phyloP scores from a whole-genome alignment of 2,113 vertebrate species.

The Anoura caudifer region DNA sequence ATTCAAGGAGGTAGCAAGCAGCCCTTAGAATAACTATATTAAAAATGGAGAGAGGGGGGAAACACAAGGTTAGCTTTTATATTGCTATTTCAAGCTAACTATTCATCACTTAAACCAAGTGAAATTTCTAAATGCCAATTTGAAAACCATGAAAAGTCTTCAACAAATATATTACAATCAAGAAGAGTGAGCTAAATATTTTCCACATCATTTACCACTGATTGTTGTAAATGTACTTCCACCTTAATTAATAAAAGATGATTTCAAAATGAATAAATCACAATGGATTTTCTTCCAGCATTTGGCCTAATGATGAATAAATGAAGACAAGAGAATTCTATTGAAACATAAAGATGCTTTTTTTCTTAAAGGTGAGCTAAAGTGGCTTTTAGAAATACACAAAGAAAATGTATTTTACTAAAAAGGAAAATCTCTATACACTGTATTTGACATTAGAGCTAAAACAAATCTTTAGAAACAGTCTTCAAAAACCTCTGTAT shows the following conservation, averaged over 20 bases:
- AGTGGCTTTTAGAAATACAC: conserved; percentile 36
- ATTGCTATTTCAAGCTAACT: neutral
- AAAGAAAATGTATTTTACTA: conserved; percentile 30
- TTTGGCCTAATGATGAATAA: conserved; percentile 66
- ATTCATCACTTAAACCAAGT: neutral
- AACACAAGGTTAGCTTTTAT: neutral
- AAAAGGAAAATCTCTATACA: conserved; percentile 35
- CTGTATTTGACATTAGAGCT: conserved; percentile 57
- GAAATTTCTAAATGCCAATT: conserved; percentile 49
- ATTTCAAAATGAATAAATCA: conserved; percentile 53
- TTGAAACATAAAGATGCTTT: conserved; percentile 34
- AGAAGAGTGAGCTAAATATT: conserved; percentile 63
- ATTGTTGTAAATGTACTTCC: conserved; percentile 63
- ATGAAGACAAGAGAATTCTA: conserved; percentile 43
- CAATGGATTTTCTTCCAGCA: conserved; percentile 55
- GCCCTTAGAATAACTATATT: neutral
- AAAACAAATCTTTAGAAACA: conserved; percentile 52
- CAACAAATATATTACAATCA: conserved; percentile 62
- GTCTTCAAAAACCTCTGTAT: neutral
- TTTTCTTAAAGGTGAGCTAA: conserved; percentile 44
- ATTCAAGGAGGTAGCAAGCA: neutral
- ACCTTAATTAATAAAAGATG: conserved; percentile 73
- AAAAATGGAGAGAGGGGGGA: neutral
- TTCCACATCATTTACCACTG: conserved; percentile 62
- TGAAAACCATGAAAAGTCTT: conserved; percentile 44